phyloP scores from a whole-genome alignment of 2,888 invertebrate species.

The Papilio demoleus region DNA sequence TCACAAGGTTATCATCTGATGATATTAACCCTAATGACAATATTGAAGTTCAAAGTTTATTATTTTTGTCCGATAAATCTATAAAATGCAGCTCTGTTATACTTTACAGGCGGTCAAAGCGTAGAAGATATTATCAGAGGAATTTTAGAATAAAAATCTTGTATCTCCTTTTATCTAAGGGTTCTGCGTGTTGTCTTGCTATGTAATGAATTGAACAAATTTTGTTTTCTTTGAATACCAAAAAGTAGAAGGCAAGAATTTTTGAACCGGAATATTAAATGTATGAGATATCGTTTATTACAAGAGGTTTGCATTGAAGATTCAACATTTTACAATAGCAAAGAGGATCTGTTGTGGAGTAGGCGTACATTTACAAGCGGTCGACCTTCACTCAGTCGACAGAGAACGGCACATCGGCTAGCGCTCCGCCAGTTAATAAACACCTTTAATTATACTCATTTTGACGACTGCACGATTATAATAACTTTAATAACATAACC shows the following conservation, averaged over 20 bases:
- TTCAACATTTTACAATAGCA: slow-evolving; percentile 37
- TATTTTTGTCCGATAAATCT: neutral
- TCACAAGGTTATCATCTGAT: slow-evolving; percentile 18
- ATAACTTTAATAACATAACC: slow-evolving; percentile 43
- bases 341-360: slow-evolving; percentile 47
- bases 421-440: slow-evolving; percentile 61
- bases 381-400: slow-evolving; percentile 67
- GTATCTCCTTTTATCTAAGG: neutral
- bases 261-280: neutral
- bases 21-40: neutral
- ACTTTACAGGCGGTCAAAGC: neutral
- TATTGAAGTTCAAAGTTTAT: neutral
- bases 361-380: slow-evolving; percentile 54
- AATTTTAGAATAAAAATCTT: neutral
- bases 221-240: neutral
- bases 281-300: slow-evolving; percentile 3
- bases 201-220: neutral
- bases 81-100: neutral
- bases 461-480: slow-evolving; percentile 54
- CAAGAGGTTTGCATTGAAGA: slow-evolving; percentile 22
- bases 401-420: slow-evolving; percentile 72
- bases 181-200: neutral
- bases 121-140: neutral
- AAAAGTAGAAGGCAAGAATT: neutral
- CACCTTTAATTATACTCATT: slow-evolving; percentile 60